phyloP scores from a whole-genome alignment of 1,140 invertebrate species.

The Drosophila lowei region DNA sequence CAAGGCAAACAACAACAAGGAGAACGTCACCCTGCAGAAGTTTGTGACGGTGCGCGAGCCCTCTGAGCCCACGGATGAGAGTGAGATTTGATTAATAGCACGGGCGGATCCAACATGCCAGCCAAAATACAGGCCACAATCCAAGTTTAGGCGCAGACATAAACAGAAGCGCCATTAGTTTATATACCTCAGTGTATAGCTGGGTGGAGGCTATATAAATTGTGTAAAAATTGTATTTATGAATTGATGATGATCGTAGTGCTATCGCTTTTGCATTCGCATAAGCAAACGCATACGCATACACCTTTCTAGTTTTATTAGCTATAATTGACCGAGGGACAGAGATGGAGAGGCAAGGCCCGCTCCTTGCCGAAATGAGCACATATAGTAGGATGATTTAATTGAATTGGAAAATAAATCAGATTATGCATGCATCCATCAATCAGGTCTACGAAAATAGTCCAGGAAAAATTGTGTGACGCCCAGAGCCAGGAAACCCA shows the following conservation, averaged over 20 bases:
- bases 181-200: conserved; percentile 62
- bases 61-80: conserved; percentile 68
- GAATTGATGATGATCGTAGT: conserved; percentile 48
- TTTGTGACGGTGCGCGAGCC: conserved; percentile 68
- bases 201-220: conserved; percentile 69
- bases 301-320: conserved; percentile 14
- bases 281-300: not conserved
- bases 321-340: not conserved
- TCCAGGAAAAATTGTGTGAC: conserved; percentile 21
- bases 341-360: not conserved
- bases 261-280: conserved; percentile 2
- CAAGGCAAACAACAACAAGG: conserved; percentile 53
- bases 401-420: conserved; percentile 50
- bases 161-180: conserved; percentile 45
- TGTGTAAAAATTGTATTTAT: conserved; percentile 63
- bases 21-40: conserved; percentile 72
- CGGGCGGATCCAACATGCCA: conserved; percentile 19
- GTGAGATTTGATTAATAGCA: conserved; percentile 75
- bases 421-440: conserved; percentile 19
- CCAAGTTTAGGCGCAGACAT: conserved; percentile 60
- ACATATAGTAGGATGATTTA: conserved; percentile 49
- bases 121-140: conserved; percentile 54
- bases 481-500: too few species aligned
- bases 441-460: conserved; percentile 2
- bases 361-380: conserved; percentile 5